phyloP scores from a whole-genome alignment of 2,113 vertebrate genomes.

The Brachyhypopomus occidentalis region DNA sequence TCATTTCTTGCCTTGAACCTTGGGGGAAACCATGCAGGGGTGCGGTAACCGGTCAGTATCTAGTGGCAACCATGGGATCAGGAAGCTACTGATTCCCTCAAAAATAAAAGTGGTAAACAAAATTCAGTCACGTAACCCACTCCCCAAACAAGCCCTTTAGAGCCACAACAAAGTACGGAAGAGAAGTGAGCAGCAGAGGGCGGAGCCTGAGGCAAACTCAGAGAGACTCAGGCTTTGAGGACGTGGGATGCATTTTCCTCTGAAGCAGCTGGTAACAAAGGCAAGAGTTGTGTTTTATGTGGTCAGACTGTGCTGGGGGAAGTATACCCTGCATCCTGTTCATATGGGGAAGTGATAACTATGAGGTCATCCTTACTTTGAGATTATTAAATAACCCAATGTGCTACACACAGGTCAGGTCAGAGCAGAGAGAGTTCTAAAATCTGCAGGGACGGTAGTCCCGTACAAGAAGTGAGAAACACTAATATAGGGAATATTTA shows the following conservation, averaged over 20 bases:
- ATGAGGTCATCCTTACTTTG: not conserved
- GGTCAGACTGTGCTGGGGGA: slow-evolving; percentile 12
- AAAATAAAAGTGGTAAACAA: slow-evolving; percentile 18
- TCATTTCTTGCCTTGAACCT: not conserved
- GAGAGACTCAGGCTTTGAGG: not conserved
- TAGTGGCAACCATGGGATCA: slow-evolving; percentile 1
- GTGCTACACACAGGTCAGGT: not conserved
- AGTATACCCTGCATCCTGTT: slow-evolving; percentile 17
- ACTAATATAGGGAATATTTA: no score
- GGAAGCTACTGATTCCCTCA: slow-evolving; percentile 15
- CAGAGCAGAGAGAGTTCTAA: no score
- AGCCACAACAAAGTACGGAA: slow-evolving; percentile 38
- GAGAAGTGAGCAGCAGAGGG: slow-evolving; percentile 21
- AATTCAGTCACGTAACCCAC: not conserved
- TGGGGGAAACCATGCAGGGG: not conserved
- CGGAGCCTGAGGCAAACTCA: not conserved
- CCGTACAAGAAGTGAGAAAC: no score
- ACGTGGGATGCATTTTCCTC: not conserved
- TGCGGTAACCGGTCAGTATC: not conserved
- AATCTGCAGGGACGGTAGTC: no score
- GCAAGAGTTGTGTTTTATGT: not conserved
- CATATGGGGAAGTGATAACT: not conserved
- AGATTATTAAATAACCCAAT: not conserved
- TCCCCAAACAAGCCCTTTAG: slow-evolving; percentile 27
- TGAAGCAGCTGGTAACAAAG: not conserved